Percentiles rank a stretch among this genome's conserved stretches.
phyloP scores from a whole-genome alignment of 2,797 vertebrate species.

The Syngnathus rostellatus region DNA sequence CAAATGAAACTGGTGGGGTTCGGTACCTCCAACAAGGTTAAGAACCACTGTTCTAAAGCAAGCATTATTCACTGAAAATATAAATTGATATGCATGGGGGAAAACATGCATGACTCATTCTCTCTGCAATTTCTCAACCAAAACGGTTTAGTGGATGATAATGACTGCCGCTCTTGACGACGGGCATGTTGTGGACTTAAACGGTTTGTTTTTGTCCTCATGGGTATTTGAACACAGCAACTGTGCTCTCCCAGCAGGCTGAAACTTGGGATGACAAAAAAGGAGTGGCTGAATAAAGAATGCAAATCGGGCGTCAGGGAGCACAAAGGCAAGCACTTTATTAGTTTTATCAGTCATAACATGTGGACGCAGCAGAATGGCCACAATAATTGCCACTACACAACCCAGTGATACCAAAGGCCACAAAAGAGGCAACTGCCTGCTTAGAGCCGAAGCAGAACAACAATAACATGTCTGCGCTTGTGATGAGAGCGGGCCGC shows the following conservation, averaged over 20 bases:
- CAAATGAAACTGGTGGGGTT: too few relatives aligned
- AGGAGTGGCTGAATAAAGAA: constrained; percentile 20
- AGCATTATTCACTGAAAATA: neutral
- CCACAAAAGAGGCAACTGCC: constrained; percentile 50
- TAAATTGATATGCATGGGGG: constrained; percentile 7
- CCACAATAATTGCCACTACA: constrained; percentile 28
- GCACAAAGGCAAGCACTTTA: constrained; percentile 34
- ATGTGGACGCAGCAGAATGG: constrained; percentile 31
- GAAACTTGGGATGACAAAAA: constrained; percentile 14
- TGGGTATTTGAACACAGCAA: constrained; percentile 15
- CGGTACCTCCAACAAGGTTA: too few relatives aligned
- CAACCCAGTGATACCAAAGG: constrained; percentile 31
- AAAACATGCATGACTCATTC: constrained; percentile 13
- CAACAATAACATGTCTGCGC: constrained; percentile 45
- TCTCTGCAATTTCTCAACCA: constrained; percentile 17
- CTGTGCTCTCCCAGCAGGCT: constrained; percentile 9
- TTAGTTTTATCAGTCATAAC: constrained; percentile 38
- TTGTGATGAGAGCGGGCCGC: constrained; percentile 42
- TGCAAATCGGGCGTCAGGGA: constrained; percentile 30
- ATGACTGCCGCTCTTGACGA: constrained; percentile 2
- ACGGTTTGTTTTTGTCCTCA: constrained; percentile 22
- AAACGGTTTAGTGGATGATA: constrained; percentile 18
- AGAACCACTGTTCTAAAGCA: neutral
- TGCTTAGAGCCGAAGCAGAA: constrained; percentile 33
- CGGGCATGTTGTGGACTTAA: constrained; percentile 6